Evolutionary conservation across 2,797 vertebrate genomes (phyloP).

Genomic region (Lagorchestes hirsutus): DNA sequence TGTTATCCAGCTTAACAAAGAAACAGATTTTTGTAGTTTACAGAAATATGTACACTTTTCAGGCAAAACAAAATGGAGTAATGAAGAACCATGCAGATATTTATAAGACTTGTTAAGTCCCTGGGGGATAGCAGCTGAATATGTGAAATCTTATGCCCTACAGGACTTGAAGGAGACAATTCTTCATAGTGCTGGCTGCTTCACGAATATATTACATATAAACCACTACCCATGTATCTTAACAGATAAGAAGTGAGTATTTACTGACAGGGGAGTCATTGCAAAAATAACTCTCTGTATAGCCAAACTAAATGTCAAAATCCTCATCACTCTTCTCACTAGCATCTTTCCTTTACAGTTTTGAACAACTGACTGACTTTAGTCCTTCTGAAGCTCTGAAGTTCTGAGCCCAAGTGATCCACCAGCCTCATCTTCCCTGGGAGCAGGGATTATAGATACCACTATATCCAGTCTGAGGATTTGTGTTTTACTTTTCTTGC

Average conservation of each 20-base stretch:
- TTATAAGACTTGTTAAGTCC: constrained; percentile 18
- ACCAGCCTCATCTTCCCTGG: neutral
- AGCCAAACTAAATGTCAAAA: neutral
- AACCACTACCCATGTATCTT: neutral
- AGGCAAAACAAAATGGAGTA: constrained; percentile 7
- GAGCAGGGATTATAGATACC: neutral
- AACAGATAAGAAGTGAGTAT: neutral
- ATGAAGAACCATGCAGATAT: constrained; percentile 41
- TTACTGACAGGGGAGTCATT: neutral
- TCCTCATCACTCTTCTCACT: neutral
- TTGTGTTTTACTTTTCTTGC: neutral
- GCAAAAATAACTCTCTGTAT: neutral
- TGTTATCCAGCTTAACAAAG: constrained; percentile 47
- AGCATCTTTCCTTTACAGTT: neutral
- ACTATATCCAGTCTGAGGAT: neutral
- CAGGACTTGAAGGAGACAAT: neutral
- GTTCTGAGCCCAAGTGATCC: neutral
- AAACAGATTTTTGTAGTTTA: constrained; percentile 22
- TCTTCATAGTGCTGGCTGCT: neutral
- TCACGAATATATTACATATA: neutral
- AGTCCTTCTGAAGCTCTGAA: neutral
- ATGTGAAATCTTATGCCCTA: neutral
- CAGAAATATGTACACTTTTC: constrained; percentile 1
- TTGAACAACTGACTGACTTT: neutral
- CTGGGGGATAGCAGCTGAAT: neutral